These are phyloP conservation scores for Romanomermis culicivorax DNA, from an alignment of 2,888 invertebrate genomes.

Conservation along the genomic window DNA sequence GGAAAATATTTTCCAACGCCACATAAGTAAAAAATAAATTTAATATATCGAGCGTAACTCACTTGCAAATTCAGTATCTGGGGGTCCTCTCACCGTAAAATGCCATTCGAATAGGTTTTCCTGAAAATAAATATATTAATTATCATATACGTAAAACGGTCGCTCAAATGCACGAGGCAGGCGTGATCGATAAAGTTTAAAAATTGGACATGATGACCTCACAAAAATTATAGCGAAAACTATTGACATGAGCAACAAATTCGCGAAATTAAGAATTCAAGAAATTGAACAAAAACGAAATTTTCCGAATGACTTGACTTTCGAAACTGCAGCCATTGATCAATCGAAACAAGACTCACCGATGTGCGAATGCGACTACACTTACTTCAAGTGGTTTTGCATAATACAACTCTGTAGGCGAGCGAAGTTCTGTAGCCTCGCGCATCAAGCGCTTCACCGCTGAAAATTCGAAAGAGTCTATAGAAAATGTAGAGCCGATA, in stretches of 20 bases:
- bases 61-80: conserved; percentile 60
- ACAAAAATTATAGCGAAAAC: too few species aligned
- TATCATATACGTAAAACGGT: not conserved
- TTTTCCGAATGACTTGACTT: too few species aligned
- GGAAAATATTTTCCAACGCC: too few species aligned
- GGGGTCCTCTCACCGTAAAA: conserved; percentile 73
- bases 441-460: conserved; percentile 80
- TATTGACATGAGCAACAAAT: not conserved
- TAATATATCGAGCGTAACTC: not conserved
- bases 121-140: conserved; percentile 20
- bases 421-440: conserved; percentile 61
- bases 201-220: too few species aligned
- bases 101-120: conserved; percentile 96
- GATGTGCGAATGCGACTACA: not conserved
- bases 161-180: conserved; percentile 7
- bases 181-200: too few species aligned
- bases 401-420: conserved; percentile 66
- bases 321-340: too few species aligned
- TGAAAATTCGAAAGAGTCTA: conserved; percentile 30
- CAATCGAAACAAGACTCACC: too few species aligned
- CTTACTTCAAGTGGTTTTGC: conserved; percentile 58
- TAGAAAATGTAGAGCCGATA: too few species aligned
- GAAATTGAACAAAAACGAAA: conserved; percentile 7
- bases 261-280: not conserved
- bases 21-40: too few species aligned